These are phyloP conservation scores for Lottia scabra DNA, from an alignment of 2,888 invertebrate species.

Conservation along the genomic window DNA sequence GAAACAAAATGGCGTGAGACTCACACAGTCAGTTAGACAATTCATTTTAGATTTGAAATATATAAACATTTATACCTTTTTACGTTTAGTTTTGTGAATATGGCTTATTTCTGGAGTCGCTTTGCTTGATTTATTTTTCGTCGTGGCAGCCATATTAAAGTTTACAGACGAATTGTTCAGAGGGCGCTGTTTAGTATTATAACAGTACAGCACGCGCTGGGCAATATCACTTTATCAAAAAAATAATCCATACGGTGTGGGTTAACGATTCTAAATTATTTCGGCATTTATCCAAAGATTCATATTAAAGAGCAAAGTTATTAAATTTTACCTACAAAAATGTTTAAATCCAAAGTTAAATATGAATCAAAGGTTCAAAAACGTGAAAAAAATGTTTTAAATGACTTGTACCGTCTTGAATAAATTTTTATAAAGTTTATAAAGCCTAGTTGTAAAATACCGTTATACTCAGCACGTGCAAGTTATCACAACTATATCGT, in stretches of 20 bases:
- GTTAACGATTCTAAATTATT: too few species aligned
- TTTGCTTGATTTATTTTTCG: conserved; percentile 6
- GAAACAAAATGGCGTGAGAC: too few species aligned
- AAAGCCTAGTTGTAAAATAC: conserved; percentile 4
- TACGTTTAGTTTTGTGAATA: background rate
- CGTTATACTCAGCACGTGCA: background rate
- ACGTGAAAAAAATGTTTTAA: too few species aligned
- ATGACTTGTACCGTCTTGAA: too few species aligned
- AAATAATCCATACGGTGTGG: too few species aligned
- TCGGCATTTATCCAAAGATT: too few species aligned
- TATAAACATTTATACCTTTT: background rate
- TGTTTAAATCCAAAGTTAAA: too few species aligned
- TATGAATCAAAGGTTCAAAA: too few species aligned
- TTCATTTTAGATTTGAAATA: background rate
- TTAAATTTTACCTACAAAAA: too few species aligned
- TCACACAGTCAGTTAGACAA: background rate
- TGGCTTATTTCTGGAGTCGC: background rate
- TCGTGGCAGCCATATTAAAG: conserved; percentile 11
- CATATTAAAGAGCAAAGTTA: too few species aligned
- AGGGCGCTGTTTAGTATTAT: conserved; percentile 11
- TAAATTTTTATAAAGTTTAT: background rate
- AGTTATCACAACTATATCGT: background rate
- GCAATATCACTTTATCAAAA: background rate
- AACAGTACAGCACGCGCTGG: conserved; percentile 1
- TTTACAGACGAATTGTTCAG: conserved; percentile 11